A percentile compares a stretch with the other conserved stretches of the same genome.
Evolutionary conservation across 1,140 invertebrate species (phyloP).

Genomic region (Frieseomelitta varia): DNA sequence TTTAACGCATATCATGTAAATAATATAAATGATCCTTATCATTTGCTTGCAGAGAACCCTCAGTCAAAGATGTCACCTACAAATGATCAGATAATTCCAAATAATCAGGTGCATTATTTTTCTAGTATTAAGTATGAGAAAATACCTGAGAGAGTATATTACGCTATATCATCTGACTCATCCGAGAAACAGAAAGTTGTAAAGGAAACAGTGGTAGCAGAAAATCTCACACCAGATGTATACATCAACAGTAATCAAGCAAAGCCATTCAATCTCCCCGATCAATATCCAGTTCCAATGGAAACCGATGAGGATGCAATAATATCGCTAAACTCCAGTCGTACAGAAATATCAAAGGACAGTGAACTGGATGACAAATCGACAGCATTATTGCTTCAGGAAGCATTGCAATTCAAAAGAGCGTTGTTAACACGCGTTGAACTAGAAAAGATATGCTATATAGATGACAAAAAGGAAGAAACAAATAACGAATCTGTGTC

Average conservation of each 20-base stretch:
- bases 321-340: constrained; percentile 45
- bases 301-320: constrained; percentile 48
- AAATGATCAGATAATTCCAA: background rate
- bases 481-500: background rate
- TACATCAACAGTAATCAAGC: background rate
- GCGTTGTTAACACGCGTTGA: constrained; percentile 56
- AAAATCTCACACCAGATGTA: background rate
- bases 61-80: background rate
- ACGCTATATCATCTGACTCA: constrained; percentile 35
- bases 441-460: constrained; percentile 24
- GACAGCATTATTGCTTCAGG: constrained; percentile 56
- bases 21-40: background rate
- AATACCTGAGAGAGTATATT: constrained; percentile 35
- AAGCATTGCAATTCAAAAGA: constrained; percentile 67
- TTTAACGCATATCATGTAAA: background rate
- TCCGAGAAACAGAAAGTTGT: background rate
- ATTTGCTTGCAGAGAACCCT: background rate
- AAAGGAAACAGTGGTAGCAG: background rate
- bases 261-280: background rate
- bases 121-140: constrained; percentile 7
- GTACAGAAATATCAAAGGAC: constrained; percentile 49
- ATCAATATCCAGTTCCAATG: constrained; percentile 12
- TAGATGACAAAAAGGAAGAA: background rate
- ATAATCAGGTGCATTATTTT: background rate
- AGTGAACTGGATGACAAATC: constrained; percentile 62